These are phyloP conservation scores for Ahaetulla prasina DNA, from an alignment of 2,113 vertebrate genomes.

Conservation along the genomic window DNA sequence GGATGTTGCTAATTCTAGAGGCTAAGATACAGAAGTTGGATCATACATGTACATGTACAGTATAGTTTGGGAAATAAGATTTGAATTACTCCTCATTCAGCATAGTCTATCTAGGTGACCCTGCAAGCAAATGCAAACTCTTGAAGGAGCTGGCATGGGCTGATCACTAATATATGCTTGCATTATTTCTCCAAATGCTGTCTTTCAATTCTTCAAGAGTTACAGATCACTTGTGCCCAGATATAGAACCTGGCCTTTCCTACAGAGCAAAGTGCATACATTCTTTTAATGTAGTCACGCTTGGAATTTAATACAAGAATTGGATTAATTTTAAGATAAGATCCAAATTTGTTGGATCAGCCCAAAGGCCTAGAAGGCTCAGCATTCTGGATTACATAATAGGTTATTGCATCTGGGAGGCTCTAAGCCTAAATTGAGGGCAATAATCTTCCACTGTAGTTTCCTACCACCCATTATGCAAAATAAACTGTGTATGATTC, in stretches of 20 bases:
- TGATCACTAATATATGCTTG: background rate
- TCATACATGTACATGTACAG: background rate
- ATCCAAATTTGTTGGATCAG: background rate
- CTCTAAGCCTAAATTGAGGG: background rate
- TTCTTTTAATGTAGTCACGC: background rate
- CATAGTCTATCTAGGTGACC: background rate
- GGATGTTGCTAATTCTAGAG: background rate
- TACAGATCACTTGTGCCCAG: background rate
- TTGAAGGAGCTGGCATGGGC: accelerated
- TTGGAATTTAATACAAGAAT: accelerated
- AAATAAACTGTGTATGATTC: background rate
- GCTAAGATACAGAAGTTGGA: background rate
- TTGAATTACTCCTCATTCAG: background rate
- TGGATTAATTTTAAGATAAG: background rate
- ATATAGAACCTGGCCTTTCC: background rate
- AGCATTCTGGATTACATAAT: background rate
- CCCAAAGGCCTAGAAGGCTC: background rate
- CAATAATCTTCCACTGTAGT: background rate
- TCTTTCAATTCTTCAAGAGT: background rate
- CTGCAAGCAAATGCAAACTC: background rate
- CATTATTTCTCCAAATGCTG: background rate
- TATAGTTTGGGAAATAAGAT: background rate
- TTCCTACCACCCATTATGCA: background rate
- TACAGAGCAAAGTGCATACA: background rate
- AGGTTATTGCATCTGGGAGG: background rate